Percentiles rank a stretch among this genome's conserved stretches.
Evolutionary conservation across 92 coral and sea anemone species (phyloP).

Genomic region (Umimayanthus chanpuru): DNA sequence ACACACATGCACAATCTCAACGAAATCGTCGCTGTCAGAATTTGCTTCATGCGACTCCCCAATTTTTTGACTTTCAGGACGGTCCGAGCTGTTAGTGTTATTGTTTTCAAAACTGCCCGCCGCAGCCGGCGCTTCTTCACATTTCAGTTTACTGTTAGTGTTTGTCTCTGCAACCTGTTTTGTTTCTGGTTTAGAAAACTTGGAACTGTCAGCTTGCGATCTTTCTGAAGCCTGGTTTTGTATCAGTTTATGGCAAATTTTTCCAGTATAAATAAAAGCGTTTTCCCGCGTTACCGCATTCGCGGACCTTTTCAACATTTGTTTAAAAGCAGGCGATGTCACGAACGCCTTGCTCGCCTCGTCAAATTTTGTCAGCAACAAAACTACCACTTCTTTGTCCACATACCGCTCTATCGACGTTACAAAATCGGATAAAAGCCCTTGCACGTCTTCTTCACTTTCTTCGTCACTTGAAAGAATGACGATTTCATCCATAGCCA

Average conservation of each 20-base stretch:
- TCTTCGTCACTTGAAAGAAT: constrained; percentile 89
- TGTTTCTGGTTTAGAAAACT: background rate
- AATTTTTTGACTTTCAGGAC: constrained; percentile 17
- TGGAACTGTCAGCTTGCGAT: background rate
- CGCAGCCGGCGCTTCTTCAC: constrained; percentile 32
- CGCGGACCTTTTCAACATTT: constrained; percentile 65
- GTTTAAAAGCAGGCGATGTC: constrained; percentile 67
- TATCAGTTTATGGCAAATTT: constrained; percentile 49
- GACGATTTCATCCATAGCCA: constrained; percentile 42
- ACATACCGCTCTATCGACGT: constrained; percentile 69
- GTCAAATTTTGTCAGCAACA: constrained; percentile 69
- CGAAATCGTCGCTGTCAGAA: constrained; percentile 33
- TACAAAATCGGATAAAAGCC: constrained; percentile 67
- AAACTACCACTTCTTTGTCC: constrained; percentile 61
- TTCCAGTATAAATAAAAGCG: constrained; percentile 70
- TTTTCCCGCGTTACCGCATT: constrained; percentile 55
- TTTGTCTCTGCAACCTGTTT: background rate
- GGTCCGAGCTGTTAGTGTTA: constrained; percentile 4
- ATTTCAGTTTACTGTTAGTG: background rate
- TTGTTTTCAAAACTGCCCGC: constrained; percentile 67
- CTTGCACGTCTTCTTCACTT: constrained; percentile 63
- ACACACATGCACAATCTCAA: constrained; percentile 40
- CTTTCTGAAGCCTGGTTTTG: background rate
- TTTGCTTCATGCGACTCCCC: background rate
- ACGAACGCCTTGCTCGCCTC: constrained; percentile 72